Conservation (phyloP, 2,797 vertebrate genomes). For the Scomberomorus guttatus region DNA sequence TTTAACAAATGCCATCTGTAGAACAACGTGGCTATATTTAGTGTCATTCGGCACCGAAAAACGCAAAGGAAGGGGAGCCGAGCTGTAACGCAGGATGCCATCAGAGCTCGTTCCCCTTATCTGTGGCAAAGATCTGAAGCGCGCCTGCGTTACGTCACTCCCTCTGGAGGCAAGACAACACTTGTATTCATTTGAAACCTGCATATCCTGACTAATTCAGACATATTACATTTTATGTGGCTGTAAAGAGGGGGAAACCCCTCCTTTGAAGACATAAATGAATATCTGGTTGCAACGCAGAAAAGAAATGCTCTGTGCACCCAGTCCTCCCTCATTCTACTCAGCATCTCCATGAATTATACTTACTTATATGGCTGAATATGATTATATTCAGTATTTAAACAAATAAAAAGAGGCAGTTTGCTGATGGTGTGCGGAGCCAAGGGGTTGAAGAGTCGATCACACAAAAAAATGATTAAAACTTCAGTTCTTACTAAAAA, state of each 20-base stretch:
- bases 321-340: constrained; percentile 43
- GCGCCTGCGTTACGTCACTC: constrained; percentile 69
- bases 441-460: not conserved
- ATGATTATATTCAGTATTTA: no score
- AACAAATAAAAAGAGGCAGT: not conserved
- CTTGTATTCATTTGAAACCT: constrained; percentile 76
- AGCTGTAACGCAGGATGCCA: constrained; percentile 42
- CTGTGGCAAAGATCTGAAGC: constrained; percentile 77
- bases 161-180: constrained; percentile 71
- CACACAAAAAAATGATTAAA: not conserved
- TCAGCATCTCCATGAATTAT: constrained; percentile 49
- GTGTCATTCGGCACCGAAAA: constrained; percentile 57
- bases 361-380: constrained; percentile 3
- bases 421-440: constrained; percentile 12
- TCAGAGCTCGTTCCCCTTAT: constrained; percentile 65
- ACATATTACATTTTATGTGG: constrained; percentile 80
- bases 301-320: constrained; percentile 40
- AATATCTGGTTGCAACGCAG: constrained; percentile 71
- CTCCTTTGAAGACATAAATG: constrained; percentile 61
- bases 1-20: constrained; percentile 70
- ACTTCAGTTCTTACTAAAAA: not conserved
- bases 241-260: constrained; percentile 71
- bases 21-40: constrained; percentile 54
- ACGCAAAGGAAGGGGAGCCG: constrained; percentile 20
- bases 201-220: constrained; percentile 77